Base-by-base conservation (phyloP, 2,113 vertebrate species). In the Poeciliopsis prolifica region DNA sequence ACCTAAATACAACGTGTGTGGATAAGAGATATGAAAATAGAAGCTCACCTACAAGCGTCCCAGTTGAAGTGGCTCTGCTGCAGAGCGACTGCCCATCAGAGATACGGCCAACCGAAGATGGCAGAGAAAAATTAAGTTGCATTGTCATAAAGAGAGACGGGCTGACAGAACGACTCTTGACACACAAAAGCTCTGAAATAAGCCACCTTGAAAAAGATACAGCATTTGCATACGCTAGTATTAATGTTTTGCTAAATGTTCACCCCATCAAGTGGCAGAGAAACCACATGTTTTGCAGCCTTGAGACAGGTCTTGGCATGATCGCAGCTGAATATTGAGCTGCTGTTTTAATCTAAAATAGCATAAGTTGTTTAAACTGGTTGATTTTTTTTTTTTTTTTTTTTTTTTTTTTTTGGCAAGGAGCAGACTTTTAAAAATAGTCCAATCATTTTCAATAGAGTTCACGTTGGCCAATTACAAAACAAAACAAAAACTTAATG, bases 41-140 rank as follows among this genome's bases (percentile, higher is more conserved):
- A 65, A 75, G 79, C 89, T 90, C 85, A 94, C 92, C 91, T 92
- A 91, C 85, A 87, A 91, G 83, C 4, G 40, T 87, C 83, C 81
- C 79, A 33, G 17, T 61, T 88, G 90, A 90, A 77, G 83, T 66
- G 78, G 76, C 80, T 82, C 51, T 54, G 79, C 81, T 78, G 81
- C 62, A 73, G 70, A 85, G 72, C 71, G 42, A 78, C 82, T 74
- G 83, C 86, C 88, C 88, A 92, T 91, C 75, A 75, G 86, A 78
- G 82, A 78, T 69, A 79, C 65, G 35, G 67, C 67, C 72, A 65
- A 88, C 71, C 77, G 86, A 89, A 77, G 65, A 84, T 28, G 74
- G 68, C 37, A 79, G 64, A 40, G 54, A 73, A 62, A 70, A 78
- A 54, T 48, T 40, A 14, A 42, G 28, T 30, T 31, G 61, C 8